Base-by-base conservation (phyloP, 2,797 vertebrate genomes). In the Gambusia yucatana region DNA sequence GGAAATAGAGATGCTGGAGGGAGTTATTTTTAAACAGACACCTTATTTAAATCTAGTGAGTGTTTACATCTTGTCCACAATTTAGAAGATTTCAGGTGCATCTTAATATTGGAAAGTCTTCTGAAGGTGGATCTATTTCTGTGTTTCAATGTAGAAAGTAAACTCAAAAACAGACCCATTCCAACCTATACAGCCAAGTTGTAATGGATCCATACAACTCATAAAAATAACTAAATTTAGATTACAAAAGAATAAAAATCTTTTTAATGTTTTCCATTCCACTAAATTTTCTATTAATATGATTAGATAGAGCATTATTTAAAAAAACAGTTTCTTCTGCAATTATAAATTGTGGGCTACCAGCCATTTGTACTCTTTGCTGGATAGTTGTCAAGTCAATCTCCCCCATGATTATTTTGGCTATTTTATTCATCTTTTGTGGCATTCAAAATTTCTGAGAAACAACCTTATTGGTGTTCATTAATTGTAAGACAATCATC, bases 1-100 rank as follows among this genome's bases (percentile, higher is more conserved):
- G 81, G 57, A 83, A 80, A 86, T 25, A 52, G 77, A 83, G 55
- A 77, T 30, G 75, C 79, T 73, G 72, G 22, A 48, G 82, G 50
- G 57, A 50, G 4, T 75, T 73, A 33, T 69, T 77, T 44, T 30
- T 33, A 63, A 75, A 36, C 6, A 25, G 70, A 55, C 25, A 50
- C n/a, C 69, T 25, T 41, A 57, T 47, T 33, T 41, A 4, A 65
- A 50, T 3, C 8, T 17, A 46, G 48, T 43, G 4, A 20, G 25
- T 70, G 17, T 47, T 76, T 52, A 72, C 25, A 70, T 59, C 28
- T n/a, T 43, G 28, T 33, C 67, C 57, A 77, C 57, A 25, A 41
- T 76, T 43, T 33, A 52, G 39, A 75, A 28, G 43, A 67, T 6
- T 57, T 39, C 36, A 67, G 41, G 43, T 63, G 46, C 4, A 16